Conservation (phyloP, 2,797 vertebrate species). For the Chrysocyon brachyurus region DNA sequence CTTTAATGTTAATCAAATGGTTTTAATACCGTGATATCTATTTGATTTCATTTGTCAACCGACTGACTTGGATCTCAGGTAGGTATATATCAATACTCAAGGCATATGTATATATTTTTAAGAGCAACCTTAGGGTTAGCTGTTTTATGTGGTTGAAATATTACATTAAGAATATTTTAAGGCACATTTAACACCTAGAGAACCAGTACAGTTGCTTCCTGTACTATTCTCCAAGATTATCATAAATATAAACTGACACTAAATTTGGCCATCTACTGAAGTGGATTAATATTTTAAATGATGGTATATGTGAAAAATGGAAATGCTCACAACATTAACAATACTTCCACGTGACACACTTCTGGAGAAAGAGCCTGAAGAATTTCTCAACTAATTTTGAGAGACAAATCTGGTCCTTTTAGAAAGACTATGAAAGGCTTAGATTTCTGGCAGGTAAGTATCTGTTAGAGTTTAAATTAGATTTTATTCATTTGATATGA, state of each 20-base stretch:
- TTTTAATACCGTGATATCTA: slow-evolving; percentile 6
- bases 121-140: not conserved
- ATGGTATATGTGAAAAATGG: slow-evolving; percentile 55
- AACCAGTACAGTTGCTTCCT: not conserved
- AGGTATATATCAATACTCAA: not conserved
- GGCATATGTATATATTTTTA: not conserved
- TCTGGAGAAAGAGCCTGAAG: slow-evolving; percentile 44
- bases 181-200: not conserved
- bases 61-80: not conserved
- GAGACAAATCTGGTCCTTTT: slow-evolving; percentile 66
- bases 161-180: slow-evolving; percentile 38
- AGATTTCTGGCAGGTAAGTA: slow-evolving; percentile 42
- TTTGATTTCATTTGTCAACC: slow-evolving; percentile 23
- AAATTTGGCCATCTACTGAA: slow-evolving; percentile 66
- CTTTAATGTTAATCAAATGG: slow-evolving; percentile 44
- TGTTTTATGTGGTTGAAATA: not conserved
- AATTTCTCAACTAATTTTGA: slow-evolving; percentile 45
- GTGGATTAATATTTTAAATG: slow-evolving; percentile 69
- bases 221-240: slow-evolving; percentile 39
- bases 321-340: slow-evolving; percentile 55
- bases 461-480: slow-evolving; percentile 66
- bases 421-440: slow-evolving; percentile 56
- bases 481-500: slow-evolving; percentile 72
- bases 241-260: slow-evolving; percentile 71
- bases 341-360: slow-evolving; percentile 50